These are phyloP conservation scores for Okamejei kenojei DNA, from an alignment of 2,797 vertebrate genomes.

Conservation along the genomic window DNA sequence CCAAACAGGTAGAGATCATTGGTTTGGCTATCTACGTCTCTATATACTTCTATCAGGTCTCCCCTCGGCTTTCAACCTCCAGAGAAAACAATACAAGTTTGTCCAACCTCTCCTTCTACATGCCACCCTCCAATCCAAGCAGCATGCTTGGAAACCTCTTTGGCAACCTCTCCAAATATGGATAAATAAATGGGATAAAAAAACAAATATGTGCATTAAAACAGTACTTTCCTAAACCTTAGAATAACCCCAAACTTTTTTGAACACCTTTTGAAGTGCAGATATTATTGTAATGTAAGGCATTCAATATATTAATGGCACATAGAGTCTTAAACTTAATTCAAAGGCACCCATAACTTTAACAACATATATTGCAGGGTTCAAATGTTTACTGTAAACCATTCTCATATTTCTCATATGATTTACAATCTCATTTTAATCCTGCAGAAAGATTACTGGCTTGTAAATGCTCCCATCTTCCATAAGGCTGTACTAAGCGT, in stretches of 20 bases:
- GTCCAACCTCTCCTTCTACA: too few relatives aligned
- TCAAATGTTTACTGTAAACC: constrained; percentile 4
- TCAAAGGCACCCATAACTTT: neutral
- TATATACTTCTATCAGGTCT: too few relatives aligned
- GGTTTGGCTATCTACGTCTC: too few relatives aligned
- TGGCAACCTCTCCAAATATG: neutral
- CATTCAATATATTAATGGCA: neutral
- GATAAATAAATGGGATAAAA: neutral
- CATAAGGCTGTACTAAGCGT: constrained; percentile 5
- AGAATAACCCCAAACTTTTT: neutral
- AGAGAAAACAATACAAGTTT: too few relatives aligned
- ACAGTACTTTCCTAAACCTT: neutral
- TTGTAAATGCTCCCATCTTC: constrained; percentile 4
- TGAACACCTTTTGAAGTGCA: neutral
- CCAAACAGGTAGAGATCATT: too few relatives aligned
- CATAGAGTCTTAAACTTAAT: neutral
- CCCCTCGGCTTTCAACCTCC: too few relatives aligned
- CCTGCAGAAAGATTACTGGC: constrained; percentile 10
- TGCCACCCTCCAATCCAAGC: too few relatives aligned
- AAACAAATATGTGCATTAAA: neutral
- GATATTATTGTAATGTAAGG: neutral
- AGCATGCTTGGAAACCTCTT: too few relatives aligned
- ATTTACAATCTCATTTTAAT: constrained; percentile 18
- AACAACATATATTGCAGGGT: neutral
- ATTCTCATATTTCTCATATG: neutral